Conservation (phyloP, 2,113 vertebrate genomes). For the Zosterops japonicus region DNA sequence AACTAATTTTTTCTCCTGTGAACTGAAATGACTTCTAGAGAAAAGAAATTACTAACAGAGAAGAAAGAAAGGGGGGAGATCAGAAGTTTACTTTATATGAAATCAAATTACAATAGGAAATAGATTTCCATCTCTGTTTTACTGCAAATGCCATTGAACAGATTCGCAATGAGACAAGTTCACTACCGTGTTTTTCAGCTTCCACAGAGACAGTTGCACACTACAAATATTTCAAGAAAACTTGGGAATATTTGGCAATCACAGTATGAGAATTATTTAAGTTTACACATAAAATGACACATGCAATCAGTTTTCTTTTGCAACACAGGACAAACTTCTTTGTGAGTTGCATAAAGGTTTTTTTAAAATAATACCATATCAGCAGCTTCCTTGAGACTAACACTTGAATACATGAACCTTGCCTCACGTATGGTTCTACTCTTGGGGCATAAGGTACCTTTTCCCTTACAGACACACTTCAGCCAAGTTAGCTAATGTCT, state of each 20-base stretch:
- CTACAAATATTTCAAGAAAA: not conserved
- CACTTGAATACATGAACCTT: not conserved
- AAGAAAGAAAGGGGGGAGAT: not conserved
- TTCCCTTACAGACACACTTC: not conserved
- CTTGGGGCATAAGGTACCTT: not conserved
- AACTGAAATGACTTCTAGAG: not conserved
- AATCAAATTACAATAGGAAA: not conserved
- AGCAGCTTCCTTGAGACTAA: not conserved
- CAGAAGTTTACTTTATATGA: not conserved
- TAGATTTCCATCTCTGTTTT: not conserved
- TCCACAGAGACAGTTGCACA: not conserved
- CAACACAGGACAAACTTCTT: not conserved
- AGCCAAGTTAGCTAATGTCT: not conserved
- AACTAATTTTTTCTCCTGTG: not conserved
- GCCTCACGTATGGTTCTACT: not conserved
- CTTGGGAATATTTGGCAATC: not conserved
- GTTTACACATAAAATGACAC: not conserved
- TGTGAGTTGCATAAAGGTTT: not conserved
- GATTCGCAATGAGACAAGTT: not conserved
- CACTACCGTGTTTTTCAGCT: not conserved
- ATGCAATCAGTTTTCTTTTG: not conserved
- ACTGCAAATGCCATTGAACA: not conserved
- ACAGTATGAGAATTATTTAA: not conserved
- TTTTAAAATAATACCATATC: not conserved
- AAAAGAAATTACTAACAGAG: not conserved